Evolutionary conservation across 2,113 vertebrate species (phyloP), one percentile per base, ranked within the genome.

Genomic region (Protomyctophum bolini): DNA sequence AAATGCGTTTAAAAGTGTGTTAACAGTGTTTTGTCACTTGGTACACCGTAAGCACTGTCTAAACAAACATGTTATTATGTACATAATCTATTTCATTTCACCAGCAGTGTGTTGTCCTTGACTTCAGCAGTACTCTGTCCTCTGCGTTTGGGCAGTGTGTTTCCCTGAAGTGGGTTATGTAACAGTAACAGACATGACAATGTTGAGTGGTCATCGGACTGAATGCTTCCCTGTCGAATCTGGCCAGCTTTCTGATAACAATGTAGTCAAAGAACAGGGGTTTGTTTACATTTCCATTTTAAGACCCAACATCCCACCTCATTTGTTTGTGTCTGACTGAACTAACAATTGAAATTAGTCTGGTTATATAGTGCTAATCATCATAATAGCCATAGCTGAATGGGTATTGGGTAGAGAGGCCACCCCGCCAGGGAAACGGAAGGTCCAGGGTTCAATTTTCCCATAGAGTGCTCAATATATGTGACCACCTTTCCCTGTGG

Each of bases 141-240:
- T 58, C 46, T 4, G 67, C 66, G 14, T 29, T 76, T 46, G 59
- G 58, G 14, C 52, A 33, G 21, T 61, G 6, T 55, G n/a, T 59
- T 69, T 68, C 58, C 21, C 28, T 1, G 8, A 58, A 70, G 14
- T 57, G n/a, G 7, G 61, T 88, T 88, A 80, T 61, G 58, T 84
- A 87, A 86, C 48, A 14, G 33, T 28, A n/a, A 15, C 12, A 63
- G 54, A 72, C 69, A 14, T 70, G 46, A n/a, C 41, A 6, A 7
- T 76, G 49, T 80, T 89, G 21, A 71, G 3, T n/a, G 67, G 72
- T 14, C 21, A 68, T 74, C 10, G 64, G 47, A 41, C 33, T 41
- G 33, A 41, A 41, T 54, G 62, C 52, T 68, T 60, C 69, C 15
- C 55, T 8, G 10, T 41, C 4, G 81, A 89, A 49, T 29, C 15